Evolutionary conservation across 2,113 vertebrate species (phyloP), one percentile per base, ranked within the genome.

Genomic region (Anseranas semipalmata): DNA sequence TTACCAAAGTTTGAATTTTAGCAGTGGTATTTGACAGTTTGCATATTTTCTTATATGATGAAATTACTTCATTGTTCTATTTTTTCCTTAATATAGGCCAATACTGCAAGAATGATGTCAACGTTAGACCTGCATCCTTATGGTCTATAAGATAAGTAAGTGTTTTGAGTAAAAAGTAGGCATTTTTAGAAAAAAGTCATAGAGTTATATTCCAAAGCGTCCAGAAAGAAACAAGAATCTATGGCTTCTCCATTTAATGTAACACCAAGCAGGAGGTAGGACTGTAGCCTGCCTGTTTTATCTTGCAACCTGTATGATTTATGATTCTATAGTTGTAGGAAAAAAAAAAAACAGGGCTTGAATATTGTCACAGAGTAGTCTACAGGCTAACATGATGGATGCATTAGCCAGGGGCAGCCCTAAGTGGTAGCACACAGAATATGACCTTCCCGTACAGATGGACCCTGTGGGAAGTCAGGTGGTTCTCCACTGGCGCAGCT

Each of bases 11-110:
- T 85, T 35, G 53, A 39, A 55, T 60, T 76, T 89, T 50, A 76
- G 14, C 8, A 12, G 37, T 32, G 10, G 3, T 22, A 20, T 85
- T 73, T 79, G 35, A 48, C 5, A 46, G 12, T 46, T 43, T 35
- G 14, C 0, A 0, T 52, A 15, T 7, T 70, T 56, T 83, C 39
- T 63, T 72, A 6, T 15, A 32, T n/a, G 1, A 48, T 25, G 4
- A 15, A 84, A 90, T 77, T 62, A 20, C 4, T 85, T 81, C n/a
- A 66, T 4, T 62, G 5, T 45, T 60, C 9, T 48, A 25, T n/a
- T 84, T 91, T 78, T 85, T 19, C 20, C 4, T 32, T 60, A 73
- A 79, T 21, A 35, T 4, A 32, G 20, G 6, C 4, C 14, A 72
- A 9, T 82, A 76, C 43, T 65, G 6, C 87, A 87, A 90, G 24